Conservation (phyloP, 2,113 vertebrate species). For the Callionymus lyra region DNA sequence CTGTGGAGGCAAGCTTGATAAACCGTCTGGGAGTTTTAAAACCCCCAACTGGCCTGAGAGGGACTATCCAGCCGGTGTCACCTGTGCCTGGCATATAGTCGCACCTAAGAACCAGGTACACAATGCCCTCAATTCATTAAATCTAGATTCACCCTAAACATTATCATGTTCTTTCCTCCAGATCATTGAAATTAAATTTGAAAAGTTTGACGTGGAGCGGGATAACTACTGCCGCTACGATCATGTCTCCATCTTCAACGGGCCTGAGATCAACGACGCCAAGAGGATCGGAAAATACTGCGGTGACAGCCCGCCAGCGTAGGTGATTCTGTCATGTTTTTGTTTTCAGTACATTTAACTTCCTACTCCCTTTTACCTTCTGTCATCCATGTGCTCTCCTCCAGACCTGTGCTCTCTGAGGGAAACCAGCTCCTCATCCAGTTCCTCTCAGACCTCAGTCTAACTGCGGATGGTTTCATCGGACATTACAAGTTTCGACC, state of each 20-base stretch:
- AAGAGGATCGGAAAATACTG: conserved; percentile 92
- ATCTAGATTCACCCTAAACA: neutral
- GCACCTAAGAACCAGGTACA: conserved; percentile 90
- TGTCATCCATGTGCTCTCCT: conserved; percentile 20
- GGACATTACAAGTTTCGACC: conserved; percentile 94
- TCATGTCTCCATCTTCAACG: conserved; percentile 89
- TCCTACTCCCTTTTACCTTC: conserved; percentile 3
- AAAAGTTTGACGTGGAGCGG: conserved; percentile 96
- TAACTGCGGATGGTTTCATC: conserved; percentile 95
- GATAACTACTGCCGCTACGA: conserved; percentile 97
- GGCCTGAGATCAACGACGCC: conserved; percentile 86
- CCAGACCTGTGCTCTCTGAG: conserved; percentile 88
- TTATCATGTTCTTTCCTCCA: conserved; percentile 21
- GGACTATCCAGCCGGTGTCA: conserved; percentile 92
- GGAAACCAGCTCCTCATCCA: conserved; percentile 89
- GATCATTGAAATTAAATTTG: conserved; percentile 90
- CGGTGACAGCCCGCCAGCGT: conserved; percentile 92
- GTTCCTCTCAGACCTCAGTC: conserved; percentile 94
- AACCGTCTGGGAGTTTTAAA: conserved; percentile 81
- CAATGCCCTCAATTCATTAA: no score
- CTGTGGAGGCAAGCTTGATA: conserved; percentile 86
- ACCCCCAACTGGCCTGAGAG: conserved; percentile 96
- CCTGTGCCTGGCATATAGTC: conserved; percentile 91
- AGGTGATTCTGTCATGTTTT: conserved; percentile 57
- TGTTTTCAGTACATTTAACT: neutral